Evolutionary conservation across 2,888 invertebrate genomes (phyloP).

Genomic region (Agriotes lineatus): DNA sequence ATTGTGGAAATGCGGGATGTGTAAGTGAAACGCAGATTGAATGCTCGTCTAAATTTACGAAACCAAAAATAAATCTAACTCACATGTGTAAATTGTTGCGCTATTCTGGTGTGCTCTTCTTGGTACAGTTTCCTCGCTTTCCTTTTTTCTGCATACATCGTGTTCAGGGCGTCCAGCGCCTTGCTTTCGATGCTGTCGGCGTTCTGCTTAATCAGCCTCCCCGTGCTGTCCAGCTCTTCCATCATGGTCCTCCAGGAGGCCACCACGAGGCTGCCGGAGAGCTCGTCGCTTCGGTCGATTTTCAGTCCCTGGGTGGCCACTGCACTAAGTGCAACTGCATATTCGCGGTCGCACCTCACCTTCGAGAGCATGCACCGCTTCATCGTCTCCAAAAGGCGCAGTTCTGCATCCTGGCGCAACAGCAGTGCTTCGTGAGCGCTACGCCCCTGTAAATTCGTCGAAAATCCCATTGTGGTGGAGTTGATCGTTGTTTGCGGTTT

Average conservation of each 20-base stretch:
- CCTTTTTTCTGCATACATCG: conserved; percentile 88
- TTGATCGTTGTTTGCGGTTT: not conserved
- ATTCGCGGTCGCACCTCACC: conserved; percentile 93
- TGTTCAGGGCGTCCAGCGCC: conserved; percentile 84
- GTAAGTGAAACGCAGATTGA: conserved; percentile 22
- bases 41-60: conserved; percentile 39
- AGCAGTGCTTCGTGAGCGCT: conserved; percentile 92
- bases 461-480: conserved; percentile 85
- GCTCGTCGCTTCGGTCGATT: conserved; percentile 82
- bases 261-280: conserved; percentile 78
- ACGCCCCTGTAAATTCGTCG: conserved; percentile 87
- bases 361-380: conserved; percentile 87
- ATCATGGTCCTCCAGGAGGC: conserved; percentile 87
- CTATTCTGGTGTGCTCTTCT: conserved; percentile 89
- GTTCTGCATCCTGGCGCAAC: conserved; percentile 91
- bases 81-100: conserved; percentile 84
- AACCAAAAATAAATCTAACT: conserved; percentile 59
- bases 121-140: conserved; percentile 88
- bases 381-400: conserved; percentile 92
- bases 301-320: conserved; percentile 87
- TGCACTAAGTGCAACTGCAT: conserved; percentile 85
- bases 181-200: conserved; percentile 87
- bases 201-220: conserved; percentile 84
- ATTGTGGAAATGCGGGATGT: not conserved
- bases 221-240: conserved; percentile 89